Conservation (phyloP, 2,113 vertebrate genomes). For the Gymnogyps californianus region DNA sequence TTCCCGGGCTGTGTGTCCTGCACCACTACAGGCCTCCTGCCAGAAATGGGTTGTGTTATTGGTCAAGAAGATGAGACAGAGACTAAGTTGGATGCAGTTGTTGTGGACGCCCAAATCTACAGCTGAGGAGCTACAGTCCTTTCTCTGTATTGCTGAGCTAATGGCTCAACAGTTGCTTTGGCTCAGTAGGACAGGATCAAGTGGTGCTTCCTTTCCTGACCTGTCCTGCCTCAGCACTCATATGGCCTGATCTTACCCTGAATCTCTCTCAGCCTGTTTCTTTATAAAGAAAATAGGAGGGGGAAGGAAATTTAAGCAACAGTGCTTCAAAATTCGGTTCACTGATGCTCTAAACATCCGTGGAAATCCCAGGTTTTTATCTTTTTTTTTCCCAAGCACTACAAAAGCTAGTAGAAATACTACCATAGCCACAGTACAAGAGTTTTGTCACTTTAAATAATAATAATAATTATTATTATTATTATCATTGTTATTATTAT, state of each 20-base stretch:
- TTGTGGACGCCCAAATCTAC: neutral
- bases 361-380: neutral
- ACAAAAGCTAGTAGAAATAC: neutral
- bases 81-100: neutral
- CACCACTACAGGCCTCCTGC: neutral
- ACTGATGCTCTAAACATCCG: neutral
- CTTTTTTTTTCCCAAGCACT: neutral
- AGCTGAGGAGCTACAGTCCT: neutral
- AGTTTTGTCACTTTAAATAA: neutral
- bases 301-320: neutral
- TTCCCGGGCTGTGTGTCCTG: neutral
- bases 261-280: neutral
- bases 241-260: neutral
- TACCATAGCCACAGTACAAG: neutral
- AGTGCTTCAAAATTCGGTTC: neutral
- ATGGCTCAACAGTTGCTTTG: neutral
- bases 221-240: neutral
- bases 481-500: too few species aligned
- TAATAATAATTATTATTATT: too few species aligned
- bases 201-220: neutral
- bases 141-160: neutral
- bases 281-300: neutral
- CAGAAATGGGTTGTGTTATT: neutral
- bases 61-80: neutral
- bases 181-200: neutral